These are phyloP conservation scores for Baronia brevicornis DNA, from an alignment of 2,888 invertebrate species.

Conservation along the genomic window DNA sequence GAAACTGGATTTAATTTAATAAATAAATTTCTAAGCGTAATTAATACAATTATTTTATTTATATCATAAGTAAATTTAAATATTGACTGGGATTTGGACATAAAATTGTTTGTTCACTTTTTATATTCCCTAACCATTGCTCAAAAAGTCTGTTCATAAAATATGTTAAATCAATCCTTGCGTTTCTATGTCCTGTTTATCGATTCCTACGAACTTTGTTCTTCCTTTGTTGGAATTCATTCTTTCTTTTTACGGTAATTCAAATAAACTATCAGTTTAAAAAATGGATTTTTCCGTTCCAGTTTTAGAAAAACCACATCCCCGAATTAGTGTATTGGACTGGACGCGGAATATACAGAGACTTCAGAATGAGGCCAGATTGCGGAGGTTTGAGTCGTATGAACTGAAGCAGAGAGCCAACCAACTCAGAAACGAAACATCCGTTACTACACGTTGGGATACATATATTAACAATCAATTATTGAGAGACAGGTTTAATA, in stretches of 20 bases:
- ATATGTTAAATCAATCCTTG: too few relatives aligned
- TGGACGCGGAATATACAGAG: constrained; percentile 86
- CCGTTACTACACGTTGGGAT: constrained; percentile 85
- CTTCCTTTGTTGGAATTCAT: not conserved
- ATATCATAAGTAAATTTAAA: too few relatives aligned
- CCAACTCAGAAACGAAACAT: constrained; percentile 83
- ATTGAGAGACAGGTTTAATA: constrained; percentile 78
- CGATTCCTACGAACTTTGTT: too few relatives aligned
- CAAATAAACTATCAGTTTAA: not conserved
- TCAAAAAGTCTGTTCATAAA: too few relatives aligned
- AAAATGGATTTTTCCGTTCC: constrained; percentile 62
- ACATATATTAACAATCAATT: constrained; percentile 84
- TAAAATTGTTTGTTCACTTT: too few relatives aligned
- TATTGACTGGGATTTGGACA: too few relatives aligned
- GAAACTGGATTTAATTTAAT: too few relatives aligned
- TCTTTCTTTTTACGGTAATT: not conserved
- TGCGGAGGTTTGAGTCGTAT: constrained; percentile 80
- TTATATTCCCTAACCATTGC: too few relatives aligned
- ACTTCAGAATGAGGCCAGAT: constrained; percentile 81
- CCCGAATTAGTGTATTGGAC: constrained; percentile 80
- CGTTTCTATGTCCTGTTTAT: too few relatives aligned
- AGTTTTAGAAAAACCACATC: constrained; percentile 79
- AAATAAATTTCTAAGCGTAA: too few relatives aligned
- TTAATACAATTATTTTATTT: too few relatives aligned
- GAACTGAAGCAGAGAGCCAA: constrained; percentile 81